These are phyloP conservation scores for Cyanoramphus novaezelandiae DNA, from an alignment of 2,113 vertebrate genomes.

Conservation along the genomic window DNA sequence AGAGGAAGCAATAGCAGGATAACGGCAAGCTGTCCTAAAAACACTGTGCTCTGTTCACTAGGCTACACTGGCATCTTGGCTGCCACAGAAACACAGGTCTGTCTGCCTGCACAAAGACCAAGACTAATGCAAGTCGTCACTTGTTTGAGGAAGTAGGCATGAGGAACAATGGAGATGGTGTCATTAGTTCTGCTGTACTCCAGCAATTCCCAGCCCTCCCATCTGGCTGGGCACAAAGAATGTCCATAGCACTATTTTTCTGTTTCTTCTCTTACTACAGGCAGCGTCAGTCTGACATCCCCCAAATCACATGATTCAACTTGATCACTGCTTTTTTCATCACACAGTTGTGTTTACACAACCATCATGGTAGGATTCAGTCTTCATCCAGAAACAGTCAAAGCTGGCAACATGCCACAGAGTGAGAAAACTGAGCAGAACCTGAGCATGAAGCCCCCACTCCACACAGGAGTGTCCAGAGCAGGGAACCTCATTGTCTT, in stretches of 20 bases:
- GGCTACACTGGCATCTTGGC: not conserved
- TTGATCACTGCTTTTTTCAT: not conserved
- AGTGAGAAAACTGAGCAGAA: not conserved
- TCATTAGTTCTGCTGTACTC: not conserved
- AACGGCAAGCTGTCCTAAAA: not conserved
- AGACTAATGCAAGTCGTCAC: not conserved
- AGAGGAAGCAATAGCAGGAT: not conserved
- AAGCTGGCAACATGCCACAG: not conserved
- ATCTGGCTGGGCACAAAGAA: not conserved
- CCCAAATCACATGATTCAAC: not conserved
- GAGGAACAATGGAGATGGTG: not conserved
- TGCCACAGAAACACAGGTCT: not conserved
- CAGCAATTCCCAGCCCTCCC: not conserved
- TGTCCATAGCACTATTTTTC: not conserved
- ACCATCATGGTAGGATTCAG: not conserved
- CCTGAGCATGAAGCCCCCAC: not conserved
- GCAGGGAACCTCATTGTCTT: not conserved
- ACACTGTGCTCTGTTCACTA: not conserved
- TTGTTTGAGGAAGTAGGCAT: not conserved
- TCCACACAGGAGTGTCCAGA: not conserved
- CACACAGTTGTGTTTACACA: not conserved
- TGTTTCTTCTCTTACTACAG: not conserved
- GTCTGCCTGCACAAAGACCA: not conserved
- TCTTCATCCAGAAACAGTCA: not conserved
- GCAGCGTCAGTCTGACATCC: not conserved